Percentiles rank a stretch among this genome's conserved stretches.
These are phyloP conservation scores for Sebastes oblongus DNA, from an alignment of 2,797 vertebrate genomes.

Conservation along the genomic window DNA sequence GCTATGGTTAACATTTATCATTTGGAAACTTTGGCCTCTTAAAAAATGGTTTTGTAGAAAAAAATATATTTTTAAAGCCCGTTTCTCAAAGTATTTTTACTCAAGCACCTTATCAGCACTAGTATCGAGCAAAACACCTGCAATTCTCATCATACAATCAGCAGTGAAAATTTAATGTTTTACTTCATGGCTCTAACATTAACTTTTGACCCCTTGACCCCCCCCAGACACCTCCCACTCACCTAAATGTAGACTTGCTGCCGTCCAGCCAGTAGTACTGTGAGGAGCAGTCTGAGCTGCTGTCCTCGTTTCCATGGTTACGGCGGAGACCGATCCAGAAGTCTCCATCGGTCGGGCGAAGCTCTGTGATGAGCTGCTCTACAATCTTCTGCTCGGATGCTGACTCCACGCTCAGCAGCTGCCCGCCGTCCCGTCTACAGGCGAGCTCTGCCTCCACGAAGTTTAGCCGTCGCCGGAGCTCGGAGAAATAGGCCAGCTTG, in stretches of 20 bases:
- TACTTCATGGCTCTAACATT: background rate
- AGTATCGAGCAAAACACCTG: background rate
- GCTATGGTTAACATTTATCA: background rate
- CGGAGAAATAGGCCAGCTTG: slow-evolving; percentile 91
- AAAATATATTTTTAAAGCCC: background rate
- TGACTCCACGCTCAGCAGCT: slow-evolving; percentile 90
- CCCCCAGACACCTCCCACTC: background rate
- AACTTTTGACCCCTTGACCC: background rate
- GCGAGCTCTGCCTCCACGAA: slow-evolving; percentile 86
- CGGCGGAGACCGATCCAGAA: slow-evolving; percentile 97
- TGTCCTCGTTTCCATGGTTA: slow-evolving; percentile 78
- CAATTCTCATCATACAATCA: background rate
- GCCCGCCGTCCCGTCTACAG: slow-evolving; percentile 88
- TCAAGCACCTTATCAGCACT: background rate
- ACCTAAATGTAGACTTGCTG: slow-evolving; percentile 82
- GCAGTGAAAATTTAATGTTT: background rate
- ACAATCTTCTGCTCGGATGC: slow-evolving; percentile 87
- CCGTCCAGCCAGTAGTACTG: slow-evolving; percentile 92
- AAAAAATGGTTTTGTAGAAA: background rate
- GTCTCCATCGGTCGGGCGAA: slow-evolving; percentile 90
- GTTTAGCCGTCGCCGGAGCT: slow-evolving; percentile 84
- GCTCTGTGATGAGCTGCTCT: slow-evolving; percentile 86
- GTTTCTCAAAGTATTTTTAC: background rate
- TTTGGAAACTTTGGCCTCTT: background rate
- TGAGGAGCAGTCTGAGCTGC: slow-evolving; percentile 81